Percentiles rank a stretch among this genome's conserved stretches.
Conservation (phyloP, 2,797 vertebrate genomes). For the Trichosurus vulpecula region DNA sequence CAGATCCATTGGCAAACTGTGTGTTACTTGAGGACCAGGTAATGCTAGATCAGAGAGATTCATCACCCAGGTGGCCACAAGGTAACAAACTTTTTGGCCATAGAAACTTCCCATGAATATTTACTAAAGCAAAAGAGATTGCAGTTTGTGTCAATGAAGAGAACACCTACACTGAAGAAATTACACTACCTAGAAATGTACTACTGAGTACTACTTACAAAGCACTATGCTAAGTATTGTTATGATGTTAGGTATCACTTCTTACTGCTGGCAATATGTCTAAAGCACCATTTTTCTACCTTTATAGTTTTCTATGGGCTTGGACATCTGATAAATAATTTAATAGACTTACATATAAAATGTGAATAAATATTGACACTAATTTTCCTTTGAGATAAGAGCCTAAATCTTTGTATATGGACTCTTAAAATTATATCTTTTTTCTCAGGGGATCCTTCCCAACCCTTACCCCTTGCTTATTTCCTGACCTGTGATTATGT, state of each 20-base stretch:
- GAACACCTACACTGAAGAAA: background rate
- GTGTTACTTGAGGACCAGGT: background rate
- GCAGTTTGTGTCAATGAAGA: background rate
- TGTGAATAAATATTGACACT: background rate
- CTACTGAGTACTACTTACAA: background rate
- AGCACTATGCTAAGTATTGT: background rate
- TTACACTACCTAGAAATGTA: background rate
- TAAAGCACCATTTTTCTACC: background rate
- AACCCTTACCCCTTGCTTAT: background rate
- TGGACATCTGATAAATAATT: background rate
- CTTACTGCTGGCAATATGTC: background rate
- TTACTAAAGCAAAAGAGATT: background rate
- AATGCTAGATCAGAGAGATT: background rate
- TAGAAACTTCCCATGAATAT: background rate
- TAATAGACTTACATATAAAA: background rate
- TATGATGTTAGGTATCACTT: background rate
- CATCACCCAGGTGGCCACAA: background rate
- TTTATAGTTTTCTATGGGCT: background rate
- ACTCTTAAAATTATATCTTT: background rate
- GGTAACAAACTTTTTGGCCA: background rate
- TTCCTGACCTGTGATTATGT: background rate
- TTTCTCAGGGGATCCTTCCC: background rate
- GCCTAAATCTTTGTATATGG: background rate
- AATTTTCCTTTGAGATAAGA: background rate
- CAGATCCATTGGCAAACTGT: background rate